Evolutionary conservation across 2,113 vertebrate species (phyloP).

Genomic region (Spea multiplicata): DNA sequence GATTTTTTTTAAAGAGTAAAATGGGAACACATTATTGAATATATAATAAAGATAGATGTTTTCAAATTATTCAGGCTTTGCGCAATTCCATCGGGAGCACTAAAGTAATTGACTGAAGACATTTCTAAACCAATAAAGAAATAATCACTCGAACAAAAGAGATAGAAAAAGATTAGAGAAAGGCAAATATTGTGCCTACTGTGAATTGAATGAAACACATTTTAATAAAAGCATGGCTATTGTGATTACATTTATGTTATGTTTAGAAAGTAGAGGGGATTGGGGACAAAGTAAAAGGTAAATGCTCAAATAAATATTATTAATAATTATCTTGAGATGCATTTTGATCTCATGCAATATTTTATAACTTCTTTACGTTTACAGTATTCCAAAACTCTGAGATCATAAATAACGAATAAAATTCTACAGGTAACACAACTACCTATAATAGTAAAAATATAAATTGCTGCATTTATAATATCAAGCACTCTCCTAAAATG

Average conservation of each 20-base stretch:
- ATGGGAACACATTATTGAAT: conserved; percentile 36
- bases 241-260: background rate
- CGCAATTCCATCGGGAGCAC: conserved; percentile 26
- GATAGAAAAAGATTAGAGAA: conserved; percentile 28
- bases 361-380: no score
- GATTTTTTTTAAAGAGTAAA: conserved; percentile 15
- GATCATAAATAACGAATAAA: no score
- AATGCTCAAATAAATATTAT: no score
- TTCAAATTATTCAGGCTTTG: conserved; percentile 37
- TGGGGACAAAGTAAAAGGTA: no score
- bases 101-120: conserved; percentile 40
- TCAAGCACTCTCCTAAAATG: no score
- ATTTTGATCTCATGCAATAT: no score
- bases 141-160: conserved; percentile 32
- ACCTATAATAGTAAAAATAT: no score
- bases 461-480: no score
- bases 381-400: no score
- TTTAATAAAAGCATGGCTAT: conserved; percentile 25
- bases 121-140: conserved; percentile 43
- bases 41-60: conserved; percentile 40
- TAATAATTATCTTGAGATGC: no score
- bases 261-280: no score
- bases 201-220: conserved; percentile 25
- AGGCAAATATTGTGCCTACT: conserved; percentile 28
- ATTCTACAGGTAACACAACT: no score